Base-by-base conservation (phyloP, 1,140 invertebrate species). In the Aplysia californica region DNA sequence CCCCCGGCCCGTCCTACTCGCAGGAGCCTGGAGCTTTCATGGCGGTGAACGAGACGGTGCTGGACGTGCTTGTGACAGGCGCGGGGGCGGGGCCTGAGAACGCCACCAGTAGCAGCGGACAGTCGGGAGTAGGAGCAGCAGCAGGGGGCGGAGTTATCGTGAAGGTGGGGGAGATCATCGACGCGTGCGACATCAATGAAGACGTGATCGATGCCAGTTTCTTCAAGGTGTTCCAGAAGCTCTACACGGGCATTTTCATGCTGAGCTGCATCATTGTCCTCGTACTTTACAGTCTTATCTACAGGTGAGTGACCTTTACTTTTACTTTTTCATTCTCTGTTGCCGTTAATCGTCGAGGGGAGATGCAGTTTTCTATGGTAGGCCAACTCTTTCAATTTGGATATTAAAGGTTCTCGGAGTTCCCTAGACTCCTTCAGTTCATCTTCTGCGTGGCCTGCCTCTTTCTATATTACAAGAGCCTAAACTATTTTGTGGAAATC, bases 231-330 rank as follows among this genome's bases (percentile, higher is more conserved):
- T 81, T 78, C 39, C 71, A 76, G 61, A 76, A 71, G 50, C 26
- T 80, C 26, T 79, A 84, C 74, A 68, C 76, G 2, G 56, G 59
- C 50, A 76, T 82, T 23, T 84, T 82, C 66, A 35, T 82, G 0
- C 44, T 82, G 18, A 76, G 74, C 38, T 81, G 80, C 55, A 50
- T 83, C 6, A 76, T 78, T 6, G 80, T 83, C 15, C 68, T 79
- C 20, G 70, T 80, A 6, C 74, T 83, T 10, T 83, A 83, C 61
- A 76, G 70, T 26, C 75, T 83, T 39, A 82, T 83, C 50, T 83
- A 82, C 68, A 76, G 77, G 72, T 75, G 41, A 61, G 64, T 18
- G 15, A n/a, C 44, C 15, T 50, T 50, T 15, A 15, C 15, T 50
- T n/a, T 50, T 15, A 15, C n/a, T 61, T 15, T 61, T 61, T n/a